A percentile compares a stretch with the other conserved stretches of the same genome.
Evolutionary conservation across 2,888 invertebrate genomes (phyloP).

Genomic region (Campoletis raptor): DNA sequence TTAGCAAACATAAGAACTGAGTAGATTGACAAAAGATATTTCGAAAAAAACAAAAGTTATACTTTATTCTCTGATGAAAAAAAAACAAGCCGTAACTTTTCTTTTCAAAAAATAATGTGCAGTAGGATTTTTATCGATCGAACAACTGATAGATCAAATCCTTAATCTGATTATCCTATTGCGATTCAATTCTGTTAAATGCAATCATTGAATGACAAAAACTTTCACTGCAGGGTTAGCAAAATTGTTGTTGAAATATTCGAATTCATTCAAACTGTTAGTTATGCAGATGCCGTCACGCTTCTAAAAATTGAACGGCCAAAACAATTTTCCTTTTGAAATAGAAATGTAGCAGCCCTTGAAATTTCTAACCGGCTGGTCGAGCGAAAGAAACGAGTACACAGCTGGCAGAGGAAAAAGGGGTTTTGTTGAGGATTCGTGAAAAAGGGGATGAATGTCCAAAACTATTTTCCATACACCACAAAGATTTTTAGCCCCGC

Average conservation of each 20-base stretch:
- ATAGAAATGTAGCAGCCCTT: constrained; percentile 55
- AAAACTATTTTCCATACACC: constrained; percentile 57
- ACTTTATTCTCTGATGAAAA: too few relatives aligned
- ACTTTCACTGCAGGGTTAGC: background rate
- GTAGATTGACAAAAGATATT: background rate
- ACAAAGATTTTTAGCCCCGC: constrained; percentile 28
- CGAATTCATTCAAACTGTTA: constrained; percentile 5
- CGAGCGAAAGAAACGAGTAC: constrained; percentile 54
- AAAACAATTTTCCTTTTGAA: constrained; percentile 54
- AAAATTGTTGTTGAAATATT: constrained; percentile 9
- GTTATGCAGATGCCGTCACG: constrained; percentile 34
- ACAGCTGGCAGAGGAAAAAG: constrained; percentile 62
- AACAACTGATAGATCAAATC: too few relatives aligned
- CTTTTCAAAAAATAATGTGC: too few relatives aligned
- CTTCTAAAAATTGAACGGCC: constrained; percentile 46
- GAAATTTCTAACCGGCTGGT: constrained; percentile 59
- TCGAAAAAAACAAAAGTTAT: too few relatives aligned
- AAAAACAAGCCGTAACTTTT: too few relatives aligned
- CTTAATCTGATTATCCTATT: background rate
- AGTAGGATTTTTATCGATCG: too few relatives aligned
- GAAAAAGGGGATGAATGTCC: constrained; percentile 59
- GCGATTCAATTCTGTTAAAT: background rate
- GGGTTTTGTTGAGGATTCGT: constrained; percentile 60
- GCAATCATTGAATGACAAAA: background rate
- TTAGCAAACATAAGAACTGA: background rate